These are phyloP conservation scores for Tachyglossus aculeatus DNA, from an alignment of 2,797 vertebrate genomes.

Conservation along the genomic window DNA sequence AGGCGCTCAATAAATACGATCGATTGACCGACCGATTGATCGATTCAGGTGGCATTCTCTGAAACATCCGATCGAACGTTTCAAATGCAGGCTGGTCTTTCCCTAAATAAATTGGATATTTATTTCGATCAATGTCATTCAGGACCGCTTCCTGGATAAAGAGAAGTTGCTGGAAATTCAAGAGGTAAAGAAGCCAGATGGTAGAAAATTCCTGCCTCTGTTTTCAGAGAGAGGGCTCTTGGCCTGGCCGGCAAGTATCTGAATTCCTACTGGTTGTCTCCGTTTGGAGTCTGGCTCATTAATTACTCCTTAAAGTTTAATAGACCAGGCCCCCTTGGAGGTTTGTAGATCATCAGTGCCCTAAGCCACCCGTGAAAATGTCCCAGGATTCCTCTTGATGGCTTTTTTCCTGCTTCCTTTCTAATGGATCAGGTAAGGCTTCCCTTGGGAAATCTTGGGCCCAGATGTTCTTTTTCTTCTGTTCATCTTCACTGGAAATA, in stretches of 20 bases:
- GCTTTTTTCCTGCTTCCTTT: background rate
- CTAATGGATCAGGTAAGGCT: background rate
- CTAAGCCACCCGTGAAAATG: slow-evolving; percentile 9
- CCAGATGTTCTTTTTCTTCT: slow-evolving; percentile 2
- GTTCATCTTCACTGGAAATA: slow-evolving; percentile 10
- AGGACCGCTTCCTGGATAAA: background rate
- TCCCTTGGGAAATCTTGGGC: background rate
- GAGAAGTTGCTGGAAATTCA: background rate
- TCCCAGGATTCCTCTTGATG: slow-evolving; percentile 1
- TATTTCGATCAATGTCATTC: no score
- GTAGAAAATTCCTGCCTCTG: no score
- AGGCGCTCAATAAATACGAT: no score
- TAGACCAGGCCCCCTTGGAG: background rate
- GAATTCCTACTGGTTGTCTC: background rate
- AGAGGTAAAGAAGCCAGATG: no score
- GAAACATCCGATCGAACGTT: no score
- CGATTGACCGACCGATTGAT: no score
- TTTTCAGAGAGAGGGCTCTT: no score
- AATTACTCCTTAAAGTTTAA: slow-evolving; percentile 5
- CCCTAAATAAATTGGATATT: no score
- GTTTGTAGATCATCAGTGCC: background rate
- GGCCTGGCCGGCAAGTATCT: background rate
- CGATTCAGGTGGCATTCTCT: no score
- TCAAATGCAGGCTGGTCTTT: no score
- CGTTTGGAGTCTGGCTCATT: background rate